These are phyloP conservation scores for Bursaphelenchus mucronatus DNA, from an alignment of 1,140 invertebrate genomes.

Conservation along the genomic window DNA sequence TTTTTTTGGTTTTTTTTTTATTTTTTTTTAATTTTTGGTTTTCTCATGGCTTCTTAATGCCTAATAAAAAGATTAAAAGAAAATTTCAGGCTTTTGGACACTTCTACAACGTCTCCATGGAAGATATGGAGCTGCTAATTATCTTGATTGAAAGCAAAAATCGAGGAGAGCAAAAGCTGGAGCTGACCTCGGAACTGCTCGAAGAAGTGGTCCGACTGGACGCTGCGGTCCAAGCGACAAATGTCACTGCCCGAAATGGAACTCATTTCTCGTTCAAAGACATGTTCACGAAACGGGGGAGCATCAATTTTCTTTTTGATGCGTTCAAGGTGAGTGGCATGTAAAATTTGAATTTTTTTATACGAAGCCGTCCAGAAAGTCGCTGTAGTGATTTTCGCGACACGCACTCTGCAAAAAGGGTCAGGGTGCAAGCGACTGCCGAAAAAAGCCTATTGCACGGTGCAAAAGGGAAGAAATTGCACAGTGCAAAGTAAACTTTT, in stretches of 20 bases:
- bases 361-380: no score
- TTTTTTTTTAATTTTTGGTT: no score
- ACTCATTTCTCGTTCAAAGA: slow-evolving; percentile 20
- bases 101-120: slow-evolving; percentile 31
- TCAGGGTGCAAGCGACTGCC: no score
- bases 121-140: slow-evolving; percentile 30
- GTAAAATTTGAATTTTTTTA: no score
- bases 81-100: slow-evolving; percentile 24
- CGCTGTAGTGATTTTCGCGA: no score
- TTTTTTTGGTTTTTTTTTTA: no score
- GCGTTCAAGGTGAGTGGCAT: slow-evolving; percentile 30
- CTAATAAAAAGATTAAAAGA: neutral
- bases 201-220: slow-evolving; percentile 36
- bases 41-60: no score
- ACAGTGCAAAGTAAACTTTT: no score
- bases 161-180: slow-evolving; percentile 16
- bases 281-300: slow-evolving; percentile 21
- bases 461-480: no score
- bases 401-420: no score
- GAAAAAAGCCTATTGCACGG: no score
- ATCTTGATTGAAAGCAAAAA: slow-evolving; percentile 32
- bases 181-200: slow-evolving; percentile 21
- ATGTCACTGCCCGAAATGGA: slow-evolving; percentile 10
- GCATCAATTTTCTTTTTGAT: slow-evolving; percentile 38
- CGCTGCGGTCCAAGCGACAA: slow-evolving; percentile 16